Conservation (phyloP, 2,797 vertebrate species). For the Echiichthys vipera region DNA sequence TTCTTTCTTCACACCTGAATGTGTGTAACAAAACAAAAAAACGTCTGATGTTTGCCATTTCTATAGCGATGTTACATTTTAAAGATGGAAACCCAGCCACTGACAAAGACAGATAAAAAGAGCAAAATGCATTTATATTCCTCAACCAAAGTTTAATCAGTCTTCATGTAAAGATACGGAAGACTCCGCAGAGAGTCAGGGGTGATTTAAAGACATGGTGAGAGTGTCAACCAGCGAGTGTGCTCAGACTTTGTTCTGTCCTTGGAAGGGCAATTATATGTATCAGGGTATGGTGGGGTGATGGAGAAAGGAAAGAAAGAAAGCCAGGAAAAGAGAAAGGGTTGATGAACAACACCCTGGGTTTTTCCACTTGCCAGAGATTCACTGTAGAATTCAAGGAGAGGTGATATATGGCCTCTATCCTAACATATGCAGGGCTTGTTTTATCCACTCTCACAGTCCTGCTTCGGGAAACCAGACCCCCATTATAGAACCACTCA, state of each 20-base stretch:
- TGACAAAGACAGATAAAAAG: constrained; percentile 1
- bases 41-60: constrained; percentile 7
- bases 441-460: constrained; percentile 56
- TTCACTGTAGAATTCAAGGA: constrained; percentile 39
- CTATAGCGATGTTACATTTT: background rate
- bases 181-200: constrained; percentile 4
- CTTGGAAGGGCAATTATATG: constrained; percentile 33
- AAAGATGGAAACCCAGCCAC: constrained; percentile 6
- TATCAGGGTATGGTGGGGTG: background rate
- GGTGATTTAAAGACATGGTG: constrained; percentile 23
- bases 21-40: background rate
- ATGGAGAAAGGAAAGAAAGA: background rate
- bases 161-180: constrained; percentile 25
- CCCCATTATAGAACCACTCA: constrained; percentile 43
- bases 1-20: background rate
- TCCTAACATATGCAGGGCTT: constrained; percentile 51
- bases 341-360: constrained; percentile 34
- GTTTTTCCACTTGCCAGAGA: constrained; percentile 28
- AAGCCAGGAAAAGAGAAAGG: background rate
- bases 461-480: constrained; percentile 53
- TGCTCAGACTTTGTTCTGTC: constrained; percentile 31
- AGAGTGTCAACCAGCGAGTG: constrained; percentile 3
- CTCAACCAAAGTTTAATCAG: constrained; percentile 35
- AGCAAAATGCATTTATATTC: constrained; percentile 15
- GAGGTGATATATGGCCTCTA: constrained; percentile 64